Evolutionary conservation across 1,140 invertebrate species (phyloP), one percentile per base, ranked within the genome.

Genomic region (Apis mellifera): DNA sequence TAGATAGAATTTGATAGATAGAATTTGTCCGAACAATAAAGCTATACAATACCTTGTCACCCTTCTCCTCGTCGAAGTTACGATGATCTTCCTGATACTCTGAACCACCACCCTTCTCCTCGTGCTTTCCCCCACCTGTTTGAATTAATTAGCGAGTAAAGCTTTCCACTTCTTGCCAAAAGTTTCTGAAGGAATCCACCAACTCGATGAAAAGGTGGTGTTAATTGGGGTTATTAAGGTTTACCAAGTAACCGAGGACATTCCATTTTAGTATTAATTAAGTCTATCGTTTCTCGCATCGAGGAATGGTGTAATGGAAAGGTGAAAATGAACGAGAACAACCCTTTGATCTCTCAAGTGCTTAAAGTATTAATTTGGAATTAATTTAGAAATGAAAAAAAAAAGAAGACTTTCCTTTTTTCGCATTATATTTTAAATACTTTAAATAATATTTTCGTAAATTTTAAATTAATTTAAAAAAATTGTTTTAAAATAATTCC

Each of bases 71-170:
- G 15, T 88, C 62, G 13, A 82, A 21, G 15, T 84, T 80, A 48
- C 90, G 88, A 71, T 92, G 88, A 12, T 90, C 90, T 52, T 84
- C 85, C 7, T 93, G 68, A 32, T 90, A 89, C 68, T 92, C 78
- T 32, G 84, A 76, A 4, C 90, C 92, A 21, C 78, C 89, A 13
- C 89, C 92, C 70, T 92, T 87, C 74, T 91, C 90, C 71, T 78
- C 78, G 66, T 91, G 88, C 65, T 84, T 84, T 48, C 82, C 85
- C 52, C 79, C 85, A 42, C 79, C 89, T 91, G 65, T 68, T 71
- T 4, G n/a, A 87, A 89, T 87, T 77, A 72, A 87, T 83, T 75
- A 15, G 68, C 71, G 75, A 79, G 82, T 78, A 69, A 88, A 86
- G 59, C 21, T 19, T 62, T 9, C 4, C 12, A 7, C 13, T 64